Base-by-base conservation (phyloP, 2,888 invertebrate species). In the Stratiomys singularior region DNA sequence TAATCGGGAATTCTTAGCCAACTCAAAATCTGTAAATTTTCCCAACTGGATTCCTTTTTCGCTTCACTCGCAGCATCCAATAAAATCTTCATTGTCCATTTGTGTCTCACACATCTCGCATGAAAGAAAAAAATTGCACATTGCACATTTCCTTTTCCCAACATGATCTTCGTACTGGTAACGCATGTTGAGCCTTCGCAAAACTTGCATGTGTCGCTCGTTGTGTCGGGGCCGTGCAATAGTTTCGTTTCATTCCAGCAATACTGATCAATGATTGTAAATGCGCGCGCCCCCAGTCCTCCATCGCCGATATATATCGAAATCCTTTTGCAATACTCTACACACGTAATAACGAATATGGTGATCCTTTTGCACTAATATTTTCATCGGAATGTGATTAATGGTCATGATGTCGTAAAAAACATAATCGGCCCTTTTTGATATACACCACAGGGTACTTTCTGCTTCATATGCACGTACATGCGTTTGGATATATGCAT, bases 361-460 rank as follows among this genome's bases (percentile, higher is more conserved):
- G 37, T 74, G 58, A 58, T 74, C 30, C 71, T 66, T 77, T 78
- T 78, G 74, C 77, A 74, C 77, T 82, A 82, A 82, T 82, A 82
- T 82, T 82, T 82, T 82, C 82, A 82, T 82, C 82, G 81, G 81
- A 82, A 82, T 81, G 81, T 82, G 81, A 82, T 82, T 82, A 82
- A 82, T 82, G 81, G 81, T 80, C 78, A 79, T 78, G 81, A 82
- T 82, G 81, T 81, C 82, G 81, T 82, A 79, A 80, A 81, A 77
- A 80, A 80, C 80, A 81, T 80, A 81, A 81, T 81, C 81, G 81
- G 80, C 79, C 25, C 72, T 80, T 80, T 80, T 79, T 79, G 78
- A 79, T 78, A 77, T 67, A 78, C 82, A 80, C 82, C 82, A 81
- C 80, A 81, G 82, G 82, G 79, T 81, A 77, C 79, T 80, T 77